These are phyloP conservation scores for Ctenopoma multispine DNA, from an alignment of 2,797 vertebrate species.

Conservation along the genomic window DNA sequence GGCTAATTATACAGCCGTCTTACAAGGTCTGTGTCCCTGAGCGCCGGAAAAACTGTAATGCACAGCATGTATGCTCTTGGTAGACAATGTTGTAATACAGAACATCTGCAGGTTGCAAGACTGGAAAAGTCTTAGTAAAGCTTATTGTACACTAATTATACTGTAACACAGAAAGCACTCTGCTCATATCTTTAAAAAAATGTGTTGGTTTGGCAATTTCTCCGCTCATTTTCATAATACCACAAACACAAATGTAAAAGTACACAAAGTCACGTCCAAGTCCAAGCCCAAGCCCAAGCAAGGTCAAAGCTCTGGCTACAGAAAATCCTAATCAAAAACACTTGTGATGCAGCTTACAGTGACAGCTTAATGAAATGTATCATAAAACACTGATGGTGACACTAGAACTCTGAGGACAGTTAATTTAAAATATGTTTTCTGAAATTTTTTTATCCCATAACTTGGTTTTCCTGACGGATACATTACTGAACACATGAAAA, in stretches of 20 bases:
- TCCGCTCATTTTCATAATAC: slow-evolving; percentile 48
- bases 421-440: slow-evolving; percentile 25
- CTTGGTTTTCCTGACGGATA: not conserved
- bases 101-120: slow-evolving; percentile 55
- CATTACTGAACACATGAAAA: slow-evolving; percentile 14
- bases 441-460: slow-evolving; percentile 5
- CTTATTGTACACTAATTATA: slow-evolving; percentile 73
- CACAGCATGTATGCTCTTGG: slow-evolving; percentile 65
- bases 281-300: slow-evolving; percentile 24
- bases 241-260: slow-evolving; percentile 44
- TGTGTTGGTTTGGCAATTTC: slow-evolving; percentile 61
- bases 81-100: slow-evolving; percentile 56
- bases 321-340: slow-evolving; percentile 14
- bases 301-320: slow-evolving; percentile 6
- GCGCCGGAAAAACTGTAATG: slow-evolving; percentile 67
- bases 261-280: slow-evolving; percentile 32
- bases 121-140: slow-evolving; percentile 60
- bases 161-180: slow-evolving; percentile 59
- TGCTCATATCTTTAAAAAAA: slow-evolving; percentile 57
- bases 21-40: slow-evolving; percentile 81
- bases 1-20: slow-evolving; percentile 80
- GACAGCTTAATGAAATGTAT: slow-evolving; percentile 29
- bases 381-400: slow-evolving; percentile 25
- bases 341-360: slow-evolving; percentile 15
- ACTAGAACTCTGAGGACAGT: slow-evolving; percentile 10